These are phyloP conservation scores for Actinostola sp. DNA, from an alignment of 92 coral and sea anemone species.

Conservation along the genomic window DNA sequence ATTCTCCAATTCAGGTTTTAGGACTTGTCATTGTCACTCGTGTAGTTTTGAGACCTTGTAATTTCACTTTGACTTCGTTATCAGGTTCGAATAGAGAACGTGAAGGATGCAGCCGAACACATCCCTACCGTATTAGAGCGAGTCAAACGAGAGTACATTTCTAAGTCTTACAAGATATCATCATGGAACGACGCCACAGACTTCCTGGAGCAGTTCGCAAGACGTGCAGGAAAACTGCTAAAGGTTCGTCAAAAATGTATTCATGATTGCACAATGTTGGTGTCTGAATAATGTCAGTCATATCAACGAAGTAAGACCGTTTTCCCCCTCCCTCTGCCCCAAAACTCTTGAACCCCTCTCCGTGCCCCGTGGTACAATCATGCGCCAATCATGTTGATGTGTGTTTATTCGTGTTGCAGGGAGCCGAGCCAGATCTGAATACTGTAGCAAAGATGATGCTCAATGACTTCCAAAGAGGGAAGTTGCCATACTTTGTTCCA, in stretches of 20 bases:
- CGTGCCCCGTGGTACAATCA: neutral
- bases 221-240: slow-evolving; percentile 82
- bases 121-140: slow-evolving; percentile 84
- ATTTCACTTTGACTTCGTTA: neutral
- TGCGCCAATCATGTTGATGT: neutral
- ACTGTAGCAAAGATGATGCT: slow-evolving; percentile 98
- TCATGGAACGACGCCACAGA: slow-evolving; percentile 82
- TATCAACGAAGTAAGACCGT: no score
- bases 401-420: slow-evolving; percentile 49
- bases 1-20: no score
- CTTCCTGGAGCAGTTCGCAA: slow-evolving; percentile 88
- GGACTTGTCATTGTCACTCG: neutral
- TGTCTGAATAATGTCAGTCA: no score
- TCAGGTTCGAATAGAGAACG: slow-evolving; percentile 97
- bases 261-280: no score
- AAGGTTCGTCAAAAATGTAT: no score
- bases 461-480: slow-evolving; percentile 97
- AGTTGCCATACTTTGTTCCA: slow-evolving; percentile 92
- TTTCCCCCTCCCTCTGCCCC: no score
- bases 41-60: no score
- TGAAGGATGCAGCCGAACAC: slow-evolving; percentile 90
- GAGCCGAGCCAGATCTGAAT: slow-evolving; percentile 93
- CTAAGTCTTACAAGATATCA: slow-evolving; percentile 81
- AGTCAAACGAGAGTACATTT: slow-evolving; percentile 81
- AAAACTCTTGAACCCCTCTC: neutral